Conservation (phyloP, 2,888 invertebrate species). For the Drosophila birchii region DNA sequence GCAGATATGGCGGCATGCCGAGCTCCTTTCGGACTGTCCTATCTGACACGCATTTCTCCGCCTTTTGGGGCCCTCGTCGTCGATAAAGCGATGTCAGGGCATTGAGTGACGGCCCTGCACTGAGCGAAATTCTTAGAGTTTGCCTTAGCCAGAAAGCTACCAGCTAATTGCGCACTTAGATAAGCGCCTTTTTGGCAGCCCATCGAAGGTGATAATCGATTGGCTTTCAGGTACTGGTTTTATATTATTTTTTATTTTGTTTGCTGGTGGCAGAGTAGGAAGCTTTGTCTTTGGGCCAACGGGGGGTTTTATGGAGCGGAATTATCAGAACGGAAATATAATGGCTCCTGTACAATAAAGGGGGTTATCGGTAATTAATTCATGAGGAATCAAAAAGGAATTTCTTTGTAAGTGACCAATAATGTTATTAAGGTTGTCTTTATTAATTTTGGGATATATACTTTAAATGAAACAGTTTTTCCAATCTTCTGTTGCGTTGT, state of each 20-base stretch:
- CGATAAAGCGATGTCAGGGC: slow-evolving; percentile 61
- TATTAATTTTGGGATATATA: background rate
- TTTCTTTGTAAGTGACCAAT: background rate
- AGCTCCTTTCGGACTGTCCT: slow-evolving; percentile 29
- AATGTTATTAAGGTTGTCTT: background rate
- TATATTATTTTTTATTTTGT: slow-evolving; percentile 4
- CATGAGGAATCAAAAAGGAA: background rate
- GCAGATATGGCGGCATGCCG: slow-evolving; percentile 38
- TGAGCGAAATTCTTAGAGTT: slow-evolving; percentile 49
- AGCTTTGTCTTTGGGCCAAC: slow-evolving; percentile 14
- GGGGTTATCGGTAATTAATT: slow-evolving; percentile 21
- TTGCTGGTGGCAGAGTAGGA: slow-evolving; percentile 27
- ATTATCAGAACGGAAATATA: slow-evolving; percentile 35
- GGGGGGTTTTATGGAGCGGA: slow-evolving; percentile 19
- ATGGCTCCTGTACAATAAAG: slow-evolving; percentile 27
- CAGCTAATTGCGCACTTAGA: slow-evolving; percentile 69
- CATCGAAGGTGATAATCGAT: slow-evolving; percentile 63
- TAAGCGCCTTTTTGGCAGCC: slow-evolving; percentile 58
- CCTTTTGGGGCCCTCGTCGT: slow-evolving; percentile 30
- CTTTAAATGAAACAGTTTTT: no score
- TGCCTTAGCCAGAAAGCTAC: background rate
- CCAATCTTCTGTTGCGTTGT: background rate
- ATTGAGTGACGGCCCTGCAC: slow-evolving; percentile 68
- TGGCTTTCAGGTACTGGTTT: slow-evolving; percentile 9
- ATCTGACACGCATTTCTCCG: slow-evolving; percentile 58